Evolutionary conservation across 2,797 vertebrate species (phyloP), one percentile per base, ranked within the genome.

Genomic region (Gymnothorax javanicus): DNA sequence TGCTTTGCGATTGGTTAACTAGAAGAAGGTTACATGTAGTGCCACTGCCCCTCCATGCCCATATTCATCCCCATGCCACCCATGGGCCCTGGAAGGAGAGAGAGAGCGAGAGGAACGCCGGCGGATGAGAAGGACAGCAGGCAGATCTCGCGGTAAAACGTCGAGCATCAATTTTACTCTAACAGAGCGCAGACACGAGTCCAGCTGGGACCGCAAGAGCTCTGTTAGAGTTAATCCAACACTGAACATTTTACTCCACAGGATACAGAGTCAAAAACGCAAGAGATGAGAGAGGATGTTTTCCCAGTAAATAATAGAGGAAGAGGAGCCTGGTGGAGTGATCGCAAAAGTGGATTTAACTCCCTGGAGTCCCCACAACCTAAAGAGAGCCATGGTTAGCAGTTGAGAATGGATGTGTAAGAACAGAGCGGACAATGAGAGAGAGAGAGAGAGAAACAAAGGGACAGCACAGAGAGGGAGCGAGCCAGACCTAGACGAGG

Each of bases 1-100:
- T 96, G 97, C 97, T 97, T 97, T 98, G 98, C 96, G 97, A 98
- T 97, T 97, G 97, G 97, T 96, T 96, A 96, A 96, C 96, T 96
- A 96, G 95, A 94, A 96, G 95, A 96, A 96, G 97, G 97, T 99
- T 99, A 99, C 98, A 99, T 99, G 97, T 99, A 99, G 97, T 99
- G 98, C 98, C 98, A 99, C 95, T 99, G 98, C 96, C 98, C 98
- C 96, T 99, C 98, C 98, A 99, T 99, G 94, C 98, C 98, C 98
- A 99, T 99, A 97, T 99, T 99, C 98, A 99, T 99, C 94, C 98
- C 97, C 98, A 99, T 99, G 95, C 98, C 98, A 97, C 98, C 97
- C 98, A 99, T 99, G 94, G 98, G 97, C 96, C 98, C 98, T 99
- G 23, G 23, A 25, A 67, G 64, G 95, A 97, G 96, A 97, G 94